Conservation (phyloP, 2,797 vertebrate species). For the Sitta carolinensis region DNA sequence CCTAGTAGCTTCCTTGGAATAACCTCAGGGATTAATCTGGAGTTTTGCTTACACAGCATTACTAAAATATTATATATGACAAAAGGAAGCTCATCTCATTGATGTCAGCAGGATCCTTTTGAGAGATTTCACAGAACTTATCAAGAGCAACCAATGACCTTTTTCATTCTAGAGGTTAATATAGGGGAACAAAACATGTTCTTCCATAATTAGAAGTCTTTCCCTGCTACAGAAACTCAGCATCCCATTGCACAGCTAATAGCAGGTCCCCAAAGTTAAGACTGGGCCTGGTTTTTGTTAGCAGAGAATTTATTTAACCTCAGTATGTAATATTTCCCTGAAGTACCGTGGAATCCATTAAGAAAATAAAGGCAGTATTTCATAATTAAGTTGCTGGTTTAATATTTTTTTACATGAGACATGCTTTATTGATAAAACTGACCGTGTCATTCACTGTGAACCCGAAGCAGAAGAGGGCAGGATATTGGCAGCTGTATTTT, state of each 20-base stretch:
- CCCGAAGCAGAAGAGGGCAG: background rate
- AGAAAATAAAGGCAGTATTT: slow-evolving; percentile 52
- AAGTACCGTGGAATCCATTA: slow-evolving; percentile 51
- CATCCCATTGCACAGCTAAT: background rate
- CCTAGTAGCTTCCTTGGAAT: background rate
- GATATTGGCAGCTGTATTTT: slow-evolving; percentile 50
- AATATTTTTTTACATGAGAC: slow-evolving; percentile 18
- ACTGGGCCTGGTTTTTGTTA: slow-evolving; percentile 51
- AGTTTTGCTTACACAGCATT: background rate
- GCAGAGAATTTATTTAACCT: slow-evolving; percentile 45
- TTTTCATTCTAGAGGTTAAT: background rate
- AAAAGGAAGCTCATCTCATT: background rate
- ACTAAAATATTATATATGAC: background rate
- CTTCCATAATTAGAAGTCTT: background rate
- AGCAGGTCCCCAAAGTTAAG: background rate
- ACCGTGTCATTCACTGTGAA: background rate
- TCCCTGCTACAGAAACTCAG: background rate
- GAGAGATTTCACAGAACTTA: background rate
- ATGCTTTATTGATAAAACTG: slow-evolving; percentile 35
- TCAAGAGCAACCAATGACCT: background rate
- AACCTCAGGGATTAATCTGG: background rate
- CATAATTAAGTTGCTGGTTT: slow-evolving; percentile 29
- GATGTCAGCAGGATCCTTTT: background rate
- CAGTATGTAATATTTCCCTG: slow-evolving; percentile 34
- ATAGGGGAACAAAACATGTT: background rate